Evolutionary conservation across 2,888 invertebrate genomes (phyloP).

Genomic region (Ornithoptera alexandrae): DNA sequence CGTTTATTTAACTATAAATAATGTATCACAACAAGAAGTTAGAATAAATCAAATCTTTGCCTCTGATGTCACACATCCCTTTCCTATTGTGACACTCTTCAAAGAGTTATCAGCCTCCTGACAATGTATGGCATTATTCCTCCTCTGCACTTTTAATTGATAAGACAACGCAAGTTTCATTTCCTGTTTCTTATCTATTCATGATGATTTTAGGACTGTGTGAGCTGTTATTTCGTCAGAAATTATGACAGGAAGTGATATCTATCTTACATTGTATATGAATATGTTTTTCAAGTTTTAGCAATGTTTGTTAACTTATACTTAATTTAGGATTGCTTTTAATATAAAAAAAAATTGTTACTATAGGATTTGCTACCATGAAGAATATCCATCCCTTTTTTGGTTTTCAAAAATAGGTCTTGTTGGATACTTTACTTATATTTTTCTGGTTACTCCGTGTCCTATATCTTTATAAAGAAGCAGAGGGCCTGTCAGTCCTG

Average conservation of each 20-base stretch:
- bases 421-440: no score
- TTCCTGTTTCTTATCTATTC: constrained; percentile 51
- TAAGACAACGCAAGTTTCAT: constrained; percentile 44
- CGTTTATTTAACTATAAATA: background rate
- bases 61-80: constrained; percentile 1
- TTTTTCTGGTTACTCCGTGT: no score
- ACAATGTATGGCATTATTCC: constrained; percentile 32
- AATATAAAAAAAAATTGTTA: no score
- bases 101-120: constrained; percentile 38
- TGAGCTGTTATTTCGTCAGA: constrained; percentile 7
- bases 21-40: background rate
- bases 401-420: no score
- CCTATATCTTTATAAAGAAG: no score
- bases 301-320: no score
- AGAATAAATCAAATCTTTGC: no score
- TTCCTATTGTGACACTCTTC: constrained; percentile 41
- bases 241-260: constrained; percentile 14
- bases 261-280: background rate
- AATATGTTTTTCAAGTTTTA: no score
- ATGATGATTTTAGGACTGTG: constrained; percentile 29
- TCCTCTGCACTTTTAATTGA: constrained; percentile 35
- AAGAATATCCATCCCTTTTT: no score
- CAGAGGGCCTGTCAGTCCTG: no score
- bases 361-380: no score
- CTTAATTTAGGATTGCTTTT: no score